Percentiles rank a stretch among this genome's conserved stretches.
These are phyloP conservation scores for Drosophila pseudoobscura DNA, from an alignment of 1,140 invertebrate species.

Conservation along the genomic window DNA sequence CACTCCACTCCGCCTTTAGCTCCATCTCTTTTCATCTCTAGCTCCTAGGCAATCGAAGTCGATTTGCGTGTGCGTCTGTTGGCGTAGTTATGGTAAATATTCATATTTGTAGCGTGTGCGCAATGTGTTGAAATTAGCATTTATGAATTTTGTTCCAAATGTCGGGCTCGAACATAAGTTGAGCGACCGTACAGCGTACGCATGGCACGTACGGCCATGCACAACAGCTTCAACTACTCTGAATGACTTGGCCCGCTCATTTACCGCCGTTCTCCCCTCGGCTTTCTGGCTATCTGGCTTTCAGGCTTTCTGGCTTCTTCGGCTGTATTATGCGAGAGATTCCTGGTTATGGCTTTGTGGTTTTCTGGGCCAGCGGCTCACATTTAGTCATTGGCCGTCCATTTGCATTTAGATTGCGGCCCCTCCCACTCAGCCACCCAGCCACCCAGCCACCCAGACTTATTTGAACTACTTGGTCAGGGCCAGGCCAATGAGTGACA, in stretches of 20 bases:
- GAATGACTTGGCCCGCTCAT: constrained; percentile 57
- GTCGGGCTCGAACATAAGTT: constrained; percentile 49
- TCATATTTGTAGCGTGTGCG: constrained; percentile 82
- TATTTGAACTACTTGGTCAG: constrained; percentile 43
- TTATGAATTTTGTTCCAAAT: constrained; percentile 81
- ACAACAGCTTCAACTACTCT: constrained; percentile 38
- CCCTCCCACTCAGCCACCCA: neutral
- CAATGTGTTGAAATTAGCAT: constrained; percentile 82
- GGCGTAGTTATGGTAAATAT: constrained; percentile 81
- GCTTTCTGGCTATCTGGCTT: constrained; percentile 15
- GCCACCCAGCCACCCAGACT: constrained; percentile 17
- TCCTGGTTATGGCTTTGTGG: constrained; percentile 77
- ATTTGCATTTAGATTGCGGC: constrained; percentile 80
- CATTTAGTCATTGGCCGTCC: constrained; percentile 63
- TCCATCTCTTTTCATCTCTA: constrained; percentile 15
- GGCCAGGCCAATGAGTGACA: constrained; percentile 53
- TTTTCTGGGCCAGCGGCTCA: constrained; percentile 63
- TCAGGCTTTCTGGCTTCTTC: constrained; percentile 14
- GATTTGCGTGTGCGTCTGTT: constrained; percentile 56
- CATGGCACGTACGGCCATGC: constrained; percentile 33
- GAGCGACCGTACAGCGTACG: constrained; percentile 10
- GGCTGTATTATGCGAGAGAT: constrained; percentile 74
- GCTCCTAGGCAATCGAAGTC: constrained; percentile 57
- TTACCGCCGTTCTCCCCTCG: constrained; percentile 19
- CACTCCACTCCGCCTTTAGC: neutral